These are phyloP conservation scores for Megalurothrips usitatus DNA, from an alignment of 2,888 invertebrate genomes.

Conservation along the genomic window DNA sequence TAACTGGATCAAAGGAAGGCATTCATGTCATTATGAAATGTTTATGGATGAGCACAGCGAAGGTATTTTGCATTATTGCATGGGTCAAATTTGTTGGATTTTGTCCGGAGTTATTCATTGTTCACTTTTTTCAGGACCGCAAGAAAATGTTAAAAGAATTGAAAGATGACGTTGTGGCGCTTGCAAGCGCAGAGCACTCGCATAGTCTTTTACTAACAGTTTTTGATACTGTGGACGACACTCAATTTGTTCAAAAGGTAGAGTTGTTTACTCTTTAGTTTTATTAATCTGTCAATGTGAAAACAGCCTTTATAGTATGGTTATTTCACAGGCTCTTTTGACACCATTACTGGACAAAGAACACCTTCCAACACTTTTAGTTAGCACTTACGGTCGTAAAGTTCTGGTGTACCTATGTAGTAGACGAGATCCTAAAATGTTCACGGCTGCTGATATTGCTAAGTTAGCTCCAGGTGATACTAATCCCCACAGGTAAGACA, in stretches of 20 bases:
- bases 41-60: not conserved
- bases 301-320: not conserved
- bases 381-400: not conserved
- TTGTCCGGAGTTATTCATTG: not conserved
- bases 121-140: not conserved
- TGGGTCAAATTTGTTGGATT: not conserved
- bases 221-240: not conserved
- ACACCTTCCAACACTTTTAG: not conserved
- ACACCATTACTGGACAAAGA: not conserved
- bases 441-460: not conserved
- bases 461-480: not conserved
- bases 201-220: not conserved
- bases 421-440: not conserved
- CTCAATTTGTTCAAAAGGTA: not conserved
- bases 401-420: constrained; percentile 2
- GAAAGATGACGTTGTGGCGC: not conserved
- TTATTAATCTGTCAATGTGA: not conserved
- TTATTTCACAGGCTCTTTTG: not conserved
- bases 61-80: not conserved
- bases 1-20: not conserved
- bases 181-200: not conserved
- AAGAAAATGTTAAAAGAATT: constrained; percentile 1
- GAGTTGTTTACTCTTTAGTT: not conserved
- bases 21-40: not conserved
- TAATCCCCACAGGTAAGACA: not conserved